phyloP scores from a whole-genome alignment of 2,888 invertebrate species.

The Fissipunctia ypsillon region DNA sequence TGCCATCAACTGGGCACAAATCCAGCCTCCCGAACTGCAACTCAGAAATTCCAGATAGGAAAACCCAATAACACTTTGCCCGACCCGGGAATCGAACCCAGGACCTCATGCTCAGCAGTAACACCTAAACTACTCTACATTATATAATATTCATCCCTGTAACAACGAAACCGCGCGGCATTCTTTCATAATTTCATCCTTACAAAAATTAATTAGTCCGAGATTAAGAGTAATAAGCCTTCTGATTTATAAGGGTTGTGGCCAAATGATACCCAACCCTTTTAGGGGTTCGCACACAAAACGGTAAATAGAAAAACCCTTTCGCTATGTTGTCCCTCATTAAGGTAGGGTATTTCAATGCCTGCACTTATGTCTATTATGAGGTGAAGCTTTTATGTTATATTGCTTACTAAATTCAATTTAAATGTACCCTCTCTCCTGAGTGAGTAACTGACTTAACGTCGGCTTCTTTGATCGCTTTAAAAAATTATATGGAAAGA shows the following conservation, averaged over 20 bases:
- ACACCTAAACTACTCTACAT: constrained; percentile 38
- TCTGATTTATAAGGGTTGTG: constrained; percentile 74
- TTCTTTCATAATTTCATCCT: constrained; percentile 69
- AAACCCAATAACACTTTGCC: no score
- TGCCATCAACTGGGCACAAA: no score
- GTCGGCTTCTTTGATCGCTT: not conserved
- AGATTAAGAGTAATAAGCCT: constrained; percentile 78
- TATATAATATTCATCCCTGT: constrained; percentile 33
- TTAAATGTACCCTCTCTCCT: constrained; percentile 18
- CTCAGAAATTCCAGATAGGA: no score
- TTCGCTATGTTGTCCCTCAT: constrained; percentile 37
- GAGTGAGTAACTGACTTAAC: not conserved
- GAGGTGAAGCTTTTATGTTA: not conserved
- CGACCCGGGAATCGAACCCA: no score
- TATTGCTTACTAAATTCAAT: constrained; percentile 26
- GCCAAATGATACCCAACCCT: constrained; percentile 70
- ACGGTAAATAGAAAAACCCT: constrained; percentile 55
- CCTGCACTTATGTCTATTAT: constrained; percentile 25
- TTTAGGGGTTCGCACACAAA: constrained; percentile 64
- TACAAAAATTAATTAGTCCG: constrained; percentile 78
- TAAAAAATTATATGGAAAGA: not conserved
- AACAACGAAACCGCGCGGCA: constrained; percentile 39
- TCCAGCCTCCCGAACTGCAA: no score
- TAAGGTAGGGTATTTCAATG: constrained; percentile 46
- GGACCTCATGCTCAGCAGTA: no score